These are phyloP conservation scores for Rhegmatorhina hoffmannsi DNA, from an alignment of 2,113 vertebrate species.

Conservation along the genomic window DNA sequence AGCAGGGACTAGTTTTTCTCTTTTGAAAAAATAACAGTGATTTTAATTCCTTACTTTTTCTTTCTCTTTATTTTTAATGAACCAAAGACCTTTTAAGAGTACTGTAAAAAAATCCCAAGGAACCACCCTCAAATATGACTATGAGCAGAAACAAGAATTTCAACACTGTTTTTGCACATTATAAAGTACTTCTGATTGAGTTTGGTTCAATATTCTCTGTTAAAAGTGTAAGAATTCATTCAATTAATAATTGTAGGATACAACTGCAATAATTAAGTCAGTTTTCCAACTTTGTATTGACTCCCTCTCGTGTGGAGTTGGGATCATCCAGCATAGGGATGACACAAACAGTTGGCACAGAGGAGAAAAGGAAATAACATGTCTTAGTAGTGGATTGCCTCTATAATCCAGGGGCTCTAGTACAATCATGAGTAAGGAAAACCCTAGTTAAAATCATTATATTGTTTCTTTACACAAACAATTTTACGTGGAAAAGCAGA, in stretches of 20 bases:
- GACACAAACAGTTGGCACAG: not conserved
- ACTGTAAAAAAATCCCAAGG: not conserved
- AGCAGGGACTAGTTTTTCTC: not conserved
- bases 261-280: not conserved
- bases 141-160: not conserved
- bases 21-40: not conserved
- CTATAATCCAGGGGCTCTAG: not conserved
- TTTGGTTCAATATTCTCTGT: not conserved
- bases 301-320: rapidly evolving
- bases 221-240: not conserved
- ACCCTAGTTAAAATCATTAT: not conserved
- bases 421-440: not conserved
- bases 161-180: not conserved
- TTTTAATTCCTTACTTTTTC: not conserved
- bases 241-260: not conserved
- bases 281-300: not conserved
- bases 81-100: not conserved
- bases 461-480: not conserved
- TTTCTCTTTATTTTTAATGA: not conserved
- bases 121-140: not conserved
- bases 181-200: not conserved
- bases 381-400: not conserved
- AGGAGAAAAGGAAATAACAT: not conserved
- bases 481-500: not conserved
- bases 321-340: not conserved